Base-by-base conservation (phyloP, 1,140 invertebrate species). In the Drosophila nigromelanica region DNA sequence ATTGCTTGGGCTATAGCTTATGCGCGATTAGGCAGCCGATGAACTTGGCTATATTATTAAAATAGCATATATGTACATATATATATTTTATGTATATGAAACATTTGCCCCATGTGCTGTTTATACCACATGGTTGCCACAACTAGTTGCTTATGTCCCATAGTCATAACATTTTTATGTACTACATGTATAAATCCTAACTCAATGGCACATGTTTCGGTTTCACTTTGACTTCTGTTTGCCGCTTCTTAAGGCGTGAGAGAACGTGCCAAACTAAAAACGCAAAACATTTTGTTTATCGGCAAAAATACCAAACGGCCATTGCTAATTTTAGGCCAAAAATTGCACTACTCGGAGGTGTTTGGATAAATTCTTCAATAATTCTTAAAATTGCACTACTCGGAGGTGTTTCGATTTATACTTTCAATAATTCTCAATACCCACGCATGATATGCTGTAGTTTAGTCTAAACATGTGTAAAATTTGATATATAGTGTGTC, bases 21-120 rank as follows among this genome's bases (percentile, higher is more conserved):
- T 76, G 68, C 68, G 68, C 73, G 72, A 76, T 76, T 76, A 76
- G 55, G 61, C 73, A 76, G 55, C 60, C 43, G 60, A 64, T 75
- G 61, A 76, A 64, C 68, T 76, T 72, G 73, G 51, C 55, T 51
- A 71, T 63, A 42, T 67, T 58, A 74, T 58, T 69, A 74, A 73
- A 68, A 74, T 61, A 61, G 69, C 62, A 66, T 30, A 58, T 18
- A 52, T 47, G 21, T 62, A 37, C 27, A 45, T 62, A 33, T 51
- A 27, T 40, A 48, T 42, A 39, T 21, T 24, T 11, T 14, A 42
- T 39, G 11, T 50, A 47, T 30, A 62, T 48, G 35, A 27, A 11
- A 27, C 12, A 61, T 37, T n/a, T 39, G 35, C 33, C 24, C 35
- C 7, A 61, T 37, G 18, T 39, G 35, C 33, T 67, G 69, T 72